phyloP scores from a whole-genome alignment of 2,797 vertebrate genomes.

The Phalanger gymnotis region DNA sequence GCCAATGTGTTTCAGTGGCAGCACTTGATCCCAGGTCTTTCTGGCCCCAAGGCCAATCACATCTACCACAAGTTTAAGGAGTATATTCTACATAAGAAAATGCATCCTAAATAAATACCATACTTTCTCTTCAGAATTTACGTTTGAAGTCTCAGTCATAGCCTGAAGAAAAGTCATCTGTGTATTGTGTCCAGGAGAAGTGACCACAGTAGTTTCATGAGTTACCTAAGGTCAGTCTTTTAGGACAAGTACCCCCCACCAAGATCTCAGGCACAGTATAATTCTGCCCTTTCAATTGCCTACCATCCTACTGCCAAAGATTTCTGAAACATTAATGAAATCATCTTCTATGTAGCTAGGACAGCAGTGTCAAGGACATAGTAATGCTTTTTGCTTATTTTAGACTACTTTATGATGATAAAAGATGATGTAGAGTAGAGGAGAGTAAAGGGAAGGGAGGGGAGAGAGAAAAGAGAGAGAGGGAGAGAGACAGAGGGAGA shows the following conservation, averaged over 20 bases:
- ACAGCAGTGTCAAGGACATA: constrained; percentile 19
- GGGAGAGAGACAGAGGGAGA: not conserved
- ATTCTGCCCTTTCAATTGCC: not conserved
- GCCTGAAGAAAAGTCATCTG: constrained; percentile 43
- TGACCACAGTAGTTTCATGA: constrained; percentile 59
- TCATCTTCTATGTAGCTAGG: constrained; percentile 21
- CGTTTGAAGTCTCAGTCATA: not conserved
- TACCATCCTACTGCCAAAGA: constrained; percentile 4
- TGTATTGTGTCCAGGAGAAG: constrained; percentile 59
- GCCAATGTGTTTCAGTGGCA: not conserved
- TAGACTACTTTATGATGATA: constrained; percentile 32
- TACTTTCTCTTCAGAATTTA: not conserved
- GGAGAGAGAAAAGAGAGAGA: no score
- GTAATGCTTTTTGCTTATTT: constrained; percentile 37
- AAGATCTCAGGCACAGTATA: constrained; percentile 22
- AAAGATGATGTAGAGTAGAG: not conserved
- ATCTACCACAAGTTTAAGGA: not conserved
- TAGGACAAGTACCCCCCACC: constrained; percentile 49
- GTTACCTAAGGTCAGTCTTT: constrained; percentile 58
- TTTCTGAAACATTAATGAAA: constrained; percentile 53
- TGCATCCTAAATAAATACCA: not conserved
- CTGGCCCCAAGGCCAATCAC: not conserved
- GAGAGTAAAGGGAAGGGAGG: not conserved
- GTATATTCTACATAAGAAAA: not conserved
- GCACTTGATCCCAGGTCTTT: not conserved